Percentiles rank a stretch among this genome's conserved stretches.
phyloP scores from a whole-genome alignment of 1,140 invertebrate genomes.

The Arctopsyche grandis region DNA sequence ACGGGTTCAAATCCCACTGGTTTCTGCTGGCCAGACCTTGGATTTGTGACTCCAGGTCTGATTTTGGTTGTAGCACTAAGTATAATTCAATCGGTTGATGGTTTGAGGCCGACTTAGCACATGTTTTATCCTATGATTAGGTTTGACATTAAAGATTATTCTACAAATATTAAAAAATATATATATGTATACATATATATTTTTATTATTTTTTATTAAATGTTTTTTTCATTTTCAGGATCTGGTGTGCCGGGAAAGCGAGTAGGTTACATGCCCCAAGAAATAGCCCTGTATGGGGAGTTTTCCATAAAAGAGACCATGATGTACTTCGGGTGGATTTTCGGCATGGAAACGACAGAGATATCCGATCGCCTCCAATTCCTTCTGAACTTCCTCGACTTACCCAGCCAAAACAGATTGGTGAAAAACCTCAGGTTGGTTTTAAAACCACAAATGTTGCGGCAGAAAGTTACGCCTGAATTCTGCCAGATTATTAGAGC shows the following conservation, averaged over 20 bases:
- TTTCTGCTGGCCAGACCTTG: too few species aligned
- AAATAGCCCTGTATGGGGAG: slow-evolving; percentile 93
- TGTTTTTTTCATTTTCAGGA: slow-evolving; percentile 58
- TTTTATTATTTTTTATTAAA: background rate
- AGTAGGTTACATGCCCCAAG: slow-evolving; percentile 87
- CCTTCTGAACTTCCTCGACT: slow-evolving; percentile 88
- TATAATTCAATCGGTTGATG: too few species aligned
- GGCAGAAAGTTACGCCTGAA: background rate
- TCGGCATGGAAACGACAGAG: slow-evolving; percentile 85
- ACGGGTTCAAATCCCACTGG: too few species aligned
- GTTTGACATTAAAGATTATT: too few species aligned
- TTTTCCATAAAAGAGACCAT: slow-evolving; percentile 96
- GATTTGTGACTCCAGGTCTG: too few species aligned
- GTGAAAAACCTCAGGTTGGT: slow-evolving; percentile 85
- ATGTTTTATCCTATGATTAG: too few species aligned
- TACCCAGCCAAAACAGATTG: slow-evolving; percentile 84
- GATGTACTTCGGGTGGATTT: slow-evolving; percentile 97
- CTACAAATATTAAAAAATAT: too few species aligned
- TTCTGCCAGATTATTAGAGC: background rate
- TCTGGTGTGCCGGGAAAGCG: slow-evolving; percentile 89
- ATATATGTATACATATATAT: background rate
- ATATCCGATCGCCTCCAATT: slow-evolving; percentile 87
- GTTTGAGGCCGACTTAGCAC: too few species aligned
- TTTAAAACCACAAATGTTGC: background rate
- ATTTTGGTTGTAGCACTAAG: too few species aligned